Evolutionary conservation across 2,797 vertebrate species (phyloP), one percentile per base, ranked within the genome.

Genomic region (Eulemur rubriventer): DNA sequence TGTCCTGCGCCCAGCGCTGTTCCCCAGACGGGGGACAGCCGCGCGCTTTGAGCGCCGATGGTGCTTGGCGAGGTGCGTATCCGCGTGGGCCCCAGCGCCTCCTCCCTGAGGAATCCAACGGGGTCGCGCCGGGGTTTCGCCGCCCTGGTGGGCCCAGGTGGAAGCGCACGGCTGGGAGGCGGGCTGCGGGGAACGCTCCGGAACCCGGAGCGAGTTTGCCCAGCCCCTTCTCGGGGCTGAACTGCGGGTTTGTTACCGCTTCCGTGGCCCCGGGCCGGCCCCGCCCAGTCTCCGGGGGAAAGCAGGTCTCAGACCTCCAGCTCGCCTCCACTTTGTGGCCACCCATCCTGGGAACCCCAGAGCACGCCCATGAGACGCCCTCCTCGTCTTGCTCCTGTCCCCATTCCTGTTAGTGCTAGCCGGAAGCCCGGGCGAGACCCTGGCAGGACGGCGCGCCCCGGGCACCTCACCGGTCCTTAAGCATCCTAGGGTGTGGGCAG

Each of bases 91-190:
- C 89, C n/a, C 2, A 22, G 59, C 17, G 55, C 73, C 80, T 57
- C 48, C 69, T 82, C 50, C 28, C 26, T 0, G 67, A 73, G 80
- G 69, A 79, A 22, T 70, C 59, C 26, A 10, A 80, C 5, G 78
- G 92, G 92, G 91, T 93, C 48, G 38, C 24, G 41, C 57, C 28
- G 17, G 93, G 75, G 4, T 93, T 43, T 50, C 81, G 97, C 94
- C 97, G 96, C 96, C 96, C 95, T 94, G 50, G 72, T 79, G 97
- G 95, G 92, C 90, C 70, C n/a, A 28, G 96, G 63, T 20, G 95
- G 95, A 94, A 96, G 73, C 61, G 80, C 84, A 78, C 9, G 85
- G 59, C 86, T 7, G 52, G 63, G 63, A 78, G 84, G 84, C 50
- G 3, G 81, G 79, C 69, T 0, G 59, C 30, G 41, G 70, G 6